phyloP scores from a whole-genome alignment of 1,140 invertebrate species.

The Eriosoma lanigerum region DNA sequence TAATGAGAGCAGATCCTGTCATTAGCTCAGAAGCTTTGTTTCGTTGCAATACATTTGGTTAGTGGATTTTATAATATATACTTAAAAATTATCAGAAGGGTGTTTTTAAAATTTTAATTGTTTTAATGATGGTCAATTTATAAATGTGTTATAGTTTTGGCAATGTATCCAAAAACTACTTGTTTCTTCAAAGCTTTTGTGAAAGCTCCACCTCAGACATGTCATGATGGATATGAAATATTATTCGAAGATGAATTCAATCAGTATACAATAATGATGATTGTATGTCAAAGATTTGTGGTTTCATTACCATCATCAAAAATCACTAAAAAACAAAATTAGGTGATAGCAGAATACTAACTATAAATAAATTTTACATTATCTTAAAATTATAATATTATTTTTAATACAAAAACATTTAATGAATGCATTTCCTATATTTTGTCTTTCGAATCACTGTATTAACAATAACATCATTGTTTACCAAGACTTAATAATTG shows the following conservation, averaged over 20 bases:
- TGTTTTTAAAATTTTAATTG: too few species aligned
- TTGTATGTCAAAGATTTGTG: conserved; percentile 92
- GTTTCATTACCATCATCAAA: conserved; percentile 65
- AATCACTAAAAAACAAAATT: not conserved
- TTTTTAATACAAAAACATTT: too few species aligned
- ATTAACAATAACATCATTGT: too few species aligned
- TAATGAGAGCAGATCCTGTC: conserved; percentile 94
- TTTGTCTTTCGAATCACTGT: too few species aligned
- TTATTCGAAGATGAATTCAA: conserved; percentile 92
- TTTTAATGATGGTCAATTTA: too few species aligned
- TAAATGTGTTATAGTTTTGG: conserved; percentile 75
- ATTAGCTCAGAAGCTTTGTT: conserved; percentile 92
- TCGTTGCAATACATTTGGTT: conserved; percentile 80
- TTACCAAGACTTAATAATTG: too few species aligned
- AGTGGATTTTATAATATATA: too few species aligned
- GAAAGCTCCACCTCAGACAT: conserved; percentile 77
- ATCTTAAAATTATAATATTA: too few species aligned
- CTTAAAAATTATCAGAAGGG: too few species aligned
- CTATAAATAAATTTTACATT: too few species aligned
- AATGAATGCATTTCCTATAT: too few species aligned
- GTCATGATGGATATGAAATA: conserved; percentile 90
- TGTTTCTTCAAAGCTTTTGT: conserved; percentile 97
- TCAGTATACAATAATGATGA: conserved; percentile 89
- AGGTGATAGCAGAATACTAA: too few species aligned
- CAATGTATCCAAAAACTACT: conserved; percentile 97